Evolutionary conservation across 2,888 invertebrate species (phyloP).

Genomic region (Agrochola lota): DNA sequence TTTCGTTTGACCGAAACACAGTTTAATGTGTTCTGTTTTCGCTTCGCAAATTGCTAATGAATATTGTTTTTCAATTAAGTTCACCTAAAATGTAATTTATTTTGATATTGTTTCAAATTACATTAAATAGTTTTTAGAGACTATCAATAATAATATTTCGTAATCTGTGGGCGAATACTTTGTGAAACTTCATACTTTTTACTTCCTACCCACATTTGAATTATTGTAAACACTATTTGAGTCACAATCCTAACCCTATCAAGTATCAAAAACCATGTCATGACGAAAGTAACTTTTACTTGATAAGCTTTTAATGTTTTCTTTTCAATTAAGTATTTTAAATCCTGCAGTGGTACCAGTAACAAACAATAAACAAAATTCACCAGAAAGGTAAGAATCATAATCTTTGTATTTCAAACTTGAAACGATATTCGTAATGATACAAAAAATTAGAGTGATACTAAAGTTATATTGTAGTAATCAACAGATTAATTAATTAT

Average conservation of each 20-base stretch:
- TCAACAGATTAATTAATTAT: neutral
- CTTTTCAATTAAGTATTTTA: neutral
- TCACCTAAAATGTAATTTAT: neutral
- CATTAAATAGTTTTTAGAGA: no score
- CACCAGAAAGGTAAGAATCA: conserved; percentile 37
- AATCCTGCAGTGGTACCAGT: conserved; percentile 20
- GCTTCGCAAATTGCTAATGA: neutral
- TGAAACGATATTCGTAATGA: neutral
- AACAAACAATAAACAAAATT: conserved; percentile 7
- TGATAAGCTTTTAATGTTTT: conserved; percentile 22
- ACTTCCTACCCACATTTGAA: conserved; percentile 30
- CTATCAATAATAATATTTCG: neutral
- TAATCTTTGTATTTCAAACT: neutral
- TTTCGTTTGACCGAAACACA: neutral
- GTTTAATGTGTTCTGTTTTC: neutral
- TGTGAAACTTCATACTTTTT: conserved; percentile 17
- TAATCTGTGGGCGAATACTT: conserved; percentile 1
- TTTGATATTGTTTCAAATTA: neutral
- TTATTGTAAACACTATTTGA: neutral
- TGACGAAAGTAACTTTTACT: conserved; percentile 34
- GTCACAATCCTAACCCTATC: neutral
- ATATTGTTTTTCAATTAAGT: conserved; percentile 7
- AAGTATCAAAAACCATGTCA: conserved; percentile 21
- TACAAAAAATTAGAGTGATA: neutral
- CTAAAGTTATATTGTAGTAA: neutral